phyloP scores from a whole-genome alignment of 30 jellyfish, hydroid and myxozoan genomes.

The Aurelia sp. region DNA sequence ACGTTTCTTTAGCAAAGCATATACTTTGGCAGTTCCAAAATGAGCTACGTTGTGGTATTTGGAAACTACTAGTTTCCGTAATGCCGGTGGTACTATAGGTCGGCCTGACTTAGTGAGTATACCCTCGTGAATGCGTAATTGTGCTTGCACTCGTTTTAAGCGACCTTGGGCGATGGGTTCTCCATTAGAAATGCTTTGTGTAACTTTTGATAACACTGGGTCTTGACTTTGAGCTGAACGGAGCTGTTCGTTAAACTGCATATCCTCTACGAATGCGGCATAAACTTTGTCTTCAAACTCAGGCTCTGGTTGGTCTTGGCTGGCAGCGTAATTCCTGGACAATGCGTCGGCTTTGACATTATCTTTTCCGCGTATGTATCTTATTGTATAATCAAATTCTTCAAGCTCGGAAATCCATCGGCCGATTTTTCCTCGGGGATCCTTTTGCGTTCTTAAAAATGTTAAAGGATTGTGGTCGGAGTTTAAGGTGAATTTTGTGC shows the following conservation, averaged over 20 bases:
- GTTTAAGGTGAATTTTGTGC: too few relatives aligned
- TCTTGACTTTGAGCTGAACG: slow-evolving; percentile 13
- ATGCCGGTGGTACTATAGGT: slow-evolving; percentile 42
- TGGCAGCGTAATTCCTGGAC: too few relatives aligned
- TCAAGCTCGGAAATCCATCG: too few relatives aligned
- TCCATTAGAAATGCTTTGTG: neutral
- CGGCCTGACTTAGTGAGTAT: slow-evolving; percentile 54
- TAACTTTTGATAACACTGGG: slow-evolving; percentile 23
- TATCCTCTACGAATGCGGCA: neutral
- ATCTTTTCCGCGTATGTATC: too few relatives aligned
- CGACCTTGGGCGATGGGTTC: slow-evolving; percentile 41
- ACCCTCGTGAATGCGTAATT: slow-evolving; percentile 39
- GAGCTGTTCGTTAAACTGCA: slow-evolving; percentile 12
- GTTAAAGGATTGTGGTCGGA: too few relatives aligned
- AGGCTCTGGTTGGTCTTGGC: too few relatives aligned
- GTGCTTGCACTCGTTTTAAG: slow-evolving; percentile 50
- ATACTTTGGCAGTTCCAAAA: slow-evolving; percentile 52
- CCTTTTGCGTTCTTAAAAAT: too few relatives aligned
- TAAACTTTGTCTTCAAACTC: too few relatives aligned
- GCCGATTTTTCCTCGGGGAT: too few relatives aligned
- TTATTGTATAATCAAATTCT: too few relatives aligned
- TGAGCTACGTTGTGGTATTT: slow-evolving; percentile 41
- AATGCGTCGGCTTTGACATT: too few relatives aligned
- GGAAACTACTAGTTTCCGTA: slow-evolving; percentile 23
- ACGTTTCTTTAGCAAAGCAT: slow-evolving; percentile 50